These are phyloP conservation scores for Anthrax anthrax DNA, from an alignment of 2,888 invertebrate genomes.

Conservation along the genomic window DNA sequence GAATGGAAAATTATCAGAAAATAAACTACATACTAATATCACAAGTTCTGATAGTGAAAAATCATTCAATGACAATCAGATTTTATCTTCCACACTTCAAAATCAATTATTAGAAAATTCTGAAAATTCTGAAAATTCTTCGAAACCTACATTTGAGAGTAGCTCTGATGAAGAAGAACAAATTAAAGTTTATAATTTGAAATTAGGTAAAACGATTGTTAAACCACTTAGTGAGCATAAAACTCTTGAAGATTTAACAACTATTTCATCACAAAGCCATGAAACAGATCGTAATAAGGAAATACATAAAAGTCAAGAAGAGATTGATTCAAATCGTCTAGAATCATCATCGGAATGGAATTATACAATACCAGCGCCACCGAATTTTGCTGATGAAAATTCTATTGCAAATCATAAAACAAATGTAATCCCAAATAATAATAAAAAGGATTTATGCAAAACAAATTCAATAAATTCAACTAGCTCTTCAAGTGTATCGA, in stretches of 20 bases:
- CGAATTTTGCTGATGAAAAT: slow-evolving; percentile 25
- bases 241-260: slow-evolving; percentile 14
- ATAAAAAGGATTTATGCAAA: background rate
- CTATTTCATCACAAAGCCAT: background rate
- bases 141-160: slow-evolving; percentile 18
- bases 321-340: slow-evolving; percentile 2
- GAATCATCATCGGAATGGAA: slow-evolving; percentile 10
- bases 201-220: slow-evolving; percentile 26
- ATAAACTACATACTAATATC: background rate
- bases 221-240: slow-evolving; percentile 13
- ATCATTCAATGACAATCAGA: background rate
- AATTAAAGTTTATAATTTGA: slow-evolving; percentile 31
- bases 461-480: background rate
- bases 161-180: slow-evolving; percentile 33
- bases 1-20: background rate
- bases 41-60: background rate
- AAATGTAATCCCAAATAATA: no score
- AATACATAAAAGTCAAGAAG: background rate
- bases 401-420: background rate
- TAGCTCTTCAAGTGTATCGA: slow-evolving; percentile 2
- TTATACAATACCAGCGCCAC: slow-evolving; percentile 25
- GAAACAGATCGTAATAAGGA: background rate
- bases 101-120: background rate
- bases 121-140: background rate
- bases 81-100: background rate